phyloP scores from a whole-genome alignment of 2,888 invertebrate species.

The Smittia aterrima region DNA sequence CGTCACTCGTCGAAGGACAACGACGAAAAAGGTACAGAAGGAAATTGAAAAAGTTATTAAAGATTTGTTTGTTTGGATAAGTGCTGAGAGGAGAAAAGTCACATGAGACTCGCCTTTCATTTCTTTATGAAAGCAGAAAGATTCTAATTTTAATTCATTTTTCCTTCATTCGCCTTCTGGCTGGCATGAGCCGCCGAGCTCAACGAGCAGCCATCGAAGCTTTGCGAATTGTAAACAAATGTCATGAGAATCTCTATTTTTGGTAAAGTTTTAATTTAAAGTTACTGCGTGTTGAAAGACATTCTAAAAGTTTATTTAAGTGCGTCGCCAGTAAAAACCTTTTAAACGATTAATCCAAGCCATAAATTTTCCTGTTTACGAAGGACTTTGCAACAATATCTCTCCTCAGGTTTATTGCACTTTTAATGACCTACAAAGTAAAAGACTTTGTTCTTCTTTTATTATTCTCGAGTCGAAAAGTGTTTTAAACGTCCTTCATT shows the following conservation, averaged over 20 bases:
- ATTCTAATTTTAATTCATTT: not conserved
- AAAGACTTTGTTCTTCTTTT: too few species aligned
- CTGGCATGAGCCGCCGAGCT: not conserved
- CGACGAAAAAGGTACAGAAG: slow-evolving; percentile 28
- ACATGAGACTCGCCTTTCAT: not conserved
- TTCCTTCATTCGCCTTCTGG: not conserved
- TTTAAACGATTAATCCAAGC: not conserved
- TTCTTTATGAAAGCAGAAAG: not conserved
- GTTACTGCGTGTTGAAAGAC: not conserved
- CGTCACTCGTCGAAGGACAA: not conserved
- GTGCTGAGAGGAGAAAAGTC: not conserved
- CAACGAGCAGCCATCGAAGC: not conserved
- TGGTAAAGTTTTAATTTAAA: not conserved
- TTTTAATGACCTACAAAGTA: not conserved
- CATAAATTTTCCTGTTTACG: not conserved
- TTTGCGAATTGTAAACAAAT: slow-evolving; percentile 20
- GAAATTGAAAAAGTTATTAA: too few species aligned
- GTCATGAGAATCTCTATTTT: not conserved
- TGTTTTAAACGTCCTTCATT: not conserved
- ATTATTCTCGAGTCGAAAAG: not conserved
- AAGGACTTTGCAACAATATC: not conserved
- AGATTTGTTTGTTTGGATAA: not conserved
- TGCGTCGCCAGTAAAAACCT: not conserved
- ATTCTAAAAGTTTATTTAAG: not conserved
- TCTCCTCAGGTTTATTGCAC: not conserved